Conservation (phyloP, 2,113 vertebrate genomes). For the Syngnathus floridae region DNA sequence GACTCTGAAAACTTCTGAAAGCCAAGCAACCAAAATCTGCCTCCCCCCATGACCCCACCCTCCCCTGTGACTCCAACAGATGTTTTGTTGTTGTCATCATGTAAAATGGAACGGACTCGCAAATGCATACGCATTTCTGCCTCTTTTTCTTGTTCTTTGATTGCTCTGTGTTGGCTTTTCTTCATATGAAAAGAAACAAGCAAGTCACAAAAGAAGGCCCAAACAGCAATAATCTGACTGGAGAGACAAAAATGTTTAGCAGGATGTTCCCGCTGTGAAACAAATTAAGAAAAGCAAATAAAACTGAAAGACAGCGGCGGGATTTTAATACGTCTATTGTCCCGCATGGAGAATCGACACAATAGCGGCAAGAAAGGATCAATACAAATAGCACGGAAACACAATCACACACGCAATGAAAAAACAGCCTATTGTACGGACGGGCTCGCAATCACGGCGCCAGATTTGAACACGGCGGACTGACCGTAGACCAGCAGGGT, state of each 20-base stretch:
- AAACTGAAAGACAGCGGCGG: slow-evolving; percentile 31
- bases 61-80: slow-evolving; percentile 15
- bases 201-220: neutral
- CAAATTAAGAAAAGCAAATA: slow-evolving; percentile 42
- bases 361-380: slow-evolving; percentile 27
- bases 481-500: slow-evolving; percentile 87
- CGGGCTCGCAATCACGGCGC: neutral
- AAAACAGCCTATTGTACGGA: slow-evolving; percentile 8
- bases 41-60: neutral
- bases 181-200: neutral
- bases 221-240: slow-evolving; percentile 35
- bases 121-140: neutral
- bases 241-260: slow-evolving; percentile 22
- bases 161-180: neutral
- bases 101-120: slow-evolving; percentile 17
- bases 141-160: neutral
- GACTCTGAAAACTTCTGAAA: slow-evolving; percentile 24
- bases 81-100: slow-evolving; percentile 10
- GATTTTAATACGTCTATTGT: slow-evolving; percentile 27
- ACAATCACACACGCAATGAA: slow-evolving; percentile 14
- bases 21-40: slow-evolving; percentile 20
- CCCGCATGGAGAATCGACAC: slow-evolving; percentile 4
- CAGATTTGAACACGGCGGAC: slow-evolving; percentile 11
- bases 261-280: slow-evolving; percentile 36
- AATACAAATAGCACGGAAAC: slow-evolving; percentile 31